Percentiles rank a stretch among this genome's conserved stretches.
phyloP scores from a whole-genome alignment of 2,888 invertebrate genomes.

The Heliconius aoede region DNA sequence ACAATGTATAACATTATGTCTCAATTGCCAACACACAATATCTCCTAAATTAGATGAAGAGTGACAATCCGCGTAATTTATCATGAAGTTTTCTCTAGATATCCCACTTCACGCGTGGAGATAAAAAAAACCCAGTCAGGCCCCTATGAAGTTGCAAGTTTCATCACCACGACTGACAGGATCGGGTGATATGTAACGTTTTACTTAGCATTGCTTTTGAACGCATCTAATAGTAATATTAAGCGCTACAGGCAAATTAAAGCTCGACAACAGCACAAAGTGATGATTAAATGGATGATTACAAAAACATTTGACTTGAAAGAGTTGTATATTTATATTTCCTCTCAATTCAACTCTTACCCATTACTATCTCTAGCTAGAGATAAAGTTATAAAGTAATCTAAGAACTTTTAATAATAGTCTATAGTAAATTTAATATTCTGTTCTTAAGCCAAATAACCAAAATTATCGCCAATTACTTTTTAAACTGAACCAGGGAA shows the following conservation, averaged over 20 bases:
- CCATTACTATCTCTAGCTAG: too few species aligned
- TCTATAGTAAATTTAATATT: too few species aligned
- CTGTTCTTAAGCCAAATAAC: too few species aligned
- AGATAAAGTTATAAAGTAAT: too few species aligned
- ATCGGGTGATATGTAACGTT: constrained; percentile 1
- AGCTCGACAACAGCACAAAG: background rate
- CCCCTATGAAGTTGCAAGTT: background rate
- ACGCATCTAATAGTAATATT: constrained; percentile 3
- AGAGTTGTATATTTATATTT: background rate
- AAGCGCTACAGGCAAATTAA: constrained; percentile 7
- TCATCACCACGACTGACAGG: background rate
- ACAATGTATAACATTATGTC: background rate
- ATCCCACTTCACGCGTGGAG: background rate
- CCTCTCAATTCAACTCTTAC: too few species aligned
- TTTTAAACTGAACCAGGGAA: too few species aligned
- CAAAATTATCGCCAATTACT: too few species aligned
- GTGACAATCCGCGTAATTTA: too few species aligned
- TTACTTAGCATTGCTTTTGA: constrained; percentile 2
- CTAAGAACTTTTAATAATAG: too few species aligned
- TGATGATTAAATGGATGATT: constrained; percentile 19
- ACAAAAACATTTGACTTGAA: background rate
- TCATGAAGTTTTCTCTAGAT: background rate
- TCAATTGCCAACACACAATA: background rate
- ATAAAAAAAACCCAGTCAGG: background rate
- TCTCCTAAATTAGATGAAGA: too few species aligned